Percentiles rank a stretch among this genome's conserved stretches.
Conservation (phyloP, 2,113 vertebrate species). For the Sinosuthora webbiana region DNA sequence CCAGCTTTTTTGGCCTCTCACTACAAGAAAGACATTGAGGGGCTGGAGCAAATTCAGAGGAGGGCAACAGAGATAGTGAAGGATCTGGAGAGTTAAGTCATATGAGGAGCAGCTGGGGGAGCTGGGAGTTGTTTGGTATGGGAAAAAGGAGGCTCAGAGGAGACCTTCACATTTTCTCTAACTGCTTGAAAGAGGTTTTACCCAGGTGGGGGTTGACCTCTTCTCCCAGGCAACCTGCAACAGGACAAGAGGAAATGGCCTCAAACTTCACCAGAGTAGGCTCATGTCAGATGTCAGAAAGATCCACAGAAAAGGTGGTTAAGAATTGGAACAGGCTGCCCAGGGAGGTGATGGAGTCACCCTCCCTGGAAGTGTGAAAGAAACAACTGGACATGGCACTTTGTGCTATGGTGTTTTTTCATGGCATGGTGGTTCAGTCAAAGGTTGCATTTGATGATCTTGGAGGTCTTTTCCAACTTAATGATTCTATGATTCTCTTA, state of each 20-base stretch:
- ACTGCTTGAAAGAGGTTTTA: background rate
- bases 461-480: background rate
- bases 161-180: background rate
- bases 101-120: background rate
- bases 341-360: background rate
- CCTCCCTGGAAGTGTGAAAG: background rate
- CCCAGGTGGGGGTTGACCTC: fast-evolving
- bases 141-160: background rate
- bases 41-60: background rate
- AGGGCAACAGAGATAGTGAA: background rate
- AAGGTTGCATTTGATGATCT: background rate
- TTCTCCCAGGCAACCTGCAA: background rate
- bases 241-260: background rate
- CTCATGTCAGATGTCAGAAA: background rate
- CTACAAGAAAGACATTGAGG: background rate
- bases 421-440: background rate
- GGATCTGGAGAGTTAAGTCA: background rate
- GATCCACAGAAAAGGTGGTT: background rate
- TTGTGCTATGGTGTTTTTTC: background rate
- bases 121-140: background rate
- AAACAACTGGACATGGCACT: background rate
- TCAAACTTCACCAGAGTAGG: background rate
- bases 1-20: background rate
- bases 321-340: background rate
- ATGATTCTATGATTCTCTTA: background rate